phyloP scores from a whole-genome alignment of 2,888 invertebrate genomes.

The Anarsia innoxiella region DNA sequence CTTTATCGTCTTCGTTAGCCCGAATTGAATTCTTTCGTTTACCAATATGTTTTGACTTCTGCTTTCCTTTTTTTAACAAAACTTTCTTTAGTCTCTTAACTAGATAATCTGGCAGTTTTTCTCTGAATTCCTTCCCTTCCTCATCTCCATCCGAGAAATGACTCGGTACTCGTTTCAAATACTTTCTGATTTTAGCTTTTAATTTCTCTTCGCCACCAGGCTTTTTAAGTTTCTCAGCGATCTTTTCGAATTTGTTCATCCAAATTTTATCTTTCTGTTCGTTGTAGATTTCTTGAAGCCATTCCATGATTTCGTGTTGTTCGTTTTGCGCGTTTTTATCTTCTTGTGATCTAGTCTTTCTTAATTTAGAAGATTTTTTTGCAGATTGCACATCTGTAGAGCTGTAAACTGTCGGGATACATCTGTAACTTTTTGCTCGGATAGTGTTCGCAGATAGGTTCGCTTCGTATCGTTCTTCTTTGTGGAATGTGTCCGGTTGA shows the following conservation, averaged over 20 bases:
- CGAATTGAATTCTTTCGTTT: too few species aligned
- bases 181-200: slow-evolving; percentile 24
- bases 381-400: slow-evolving; percentile 10
- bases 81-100: slow-evolving; percentile 18
- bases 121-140: slow-evolving; percentile 19
- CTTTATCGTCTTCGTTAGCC: too few species aligned
- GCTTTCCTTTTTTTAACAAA: not conserved
- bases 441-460: too few species aligned
- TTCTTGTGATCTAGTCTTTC: slow-evolving; percentile 17
- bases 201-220: slow-evolving; percentile 27
- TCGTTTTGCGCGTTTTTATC: slow-evolving; percentile 1
- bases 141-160: slow-evolving; percentile 18
- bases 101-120: slow-evolving; percentile 23
- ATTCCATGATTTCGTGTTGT: slow-evolving; percentile 18
- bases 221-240: slow-evolving; percentile 22
- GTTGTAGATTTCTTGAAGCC: slow-evolving; percentile 17
- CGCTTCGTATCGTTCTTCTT: too few species aligned
- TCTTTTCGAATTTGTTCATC: slow-evolving; percentile 21
- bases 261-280: slow-evolving; percentile 18
- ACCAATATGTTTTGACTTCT: too few species aligned
- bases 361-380: slow-evolving; percentile 8
- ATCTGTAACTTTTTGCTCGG: too few species aligned
- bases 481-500: too few species aligned
- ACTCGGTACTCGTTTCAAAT: slow-evolving; percentile 21
- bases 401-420: slow-evolving; percentile 16